These are phyloP conservation scores for Rana temporaria DNA, from an alignment of 2,113 vertebrate genomes.

Conservation along the genomic window DNA sequence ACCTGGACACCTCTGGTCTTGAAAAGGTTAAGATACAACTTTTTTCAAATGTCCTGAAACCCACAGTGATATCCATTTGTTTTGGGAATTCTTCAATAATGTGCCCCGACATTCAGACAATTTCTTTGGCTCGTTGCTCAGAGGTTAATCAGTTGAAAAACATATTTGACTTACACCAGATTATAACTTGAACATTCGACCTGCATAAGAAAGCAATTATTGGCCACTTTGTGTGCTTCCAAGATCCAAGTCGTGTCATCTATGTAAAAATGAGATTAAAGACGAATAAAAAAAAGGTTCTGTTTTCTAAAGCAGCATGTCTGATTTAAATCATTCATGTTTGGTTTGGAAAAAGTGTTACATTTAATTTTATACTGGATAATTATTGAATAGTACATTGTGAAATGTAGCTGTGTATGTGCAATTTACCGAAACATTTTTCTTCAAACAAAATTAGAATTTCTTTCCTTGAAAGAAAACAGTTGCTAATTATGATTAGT, in stretches of 20 bases:
- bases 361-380: neutral
- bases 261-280: slow-evolving; percentile 1
- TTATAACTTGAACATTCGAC: neutral
- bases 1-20: too few species aligned
- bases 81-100: neutral
- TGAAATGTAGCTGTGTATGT: neutral
- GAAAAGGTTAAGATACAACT: too few species aligned
- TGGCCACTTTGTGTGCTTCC: neutral
- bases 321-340: slow-evolving; percentile 28
- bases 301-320: slow-evolving; percentile 16
- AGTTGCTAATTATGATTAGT: too few species aligned
- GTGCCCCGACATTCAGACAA: neutral
- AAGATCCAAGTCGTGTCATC: slow-evolving; percentile 11
- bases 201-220: slow-evolving; percentile 42
- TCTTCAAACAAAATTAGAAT: neutral
- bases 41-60: too few species aligned
- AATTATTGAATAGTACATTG: neutral
- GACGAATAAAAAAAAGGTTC: neutral
- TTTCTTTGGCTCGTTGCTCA: slow-evolving; percentile 16
- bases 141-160: slow-evolving; percentile 8
- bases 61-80: neutral
- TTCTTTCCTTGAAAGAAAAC: neutral
- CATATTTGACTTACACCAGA: neutral
- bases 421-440: neutral
- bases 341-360: slow-evolving; percentile 17